These are phyloP conservation scores for Meganola albula DNA, from an alignment of 2,888 invertebrate genomes.

Conservation along the genomic window DNA sequence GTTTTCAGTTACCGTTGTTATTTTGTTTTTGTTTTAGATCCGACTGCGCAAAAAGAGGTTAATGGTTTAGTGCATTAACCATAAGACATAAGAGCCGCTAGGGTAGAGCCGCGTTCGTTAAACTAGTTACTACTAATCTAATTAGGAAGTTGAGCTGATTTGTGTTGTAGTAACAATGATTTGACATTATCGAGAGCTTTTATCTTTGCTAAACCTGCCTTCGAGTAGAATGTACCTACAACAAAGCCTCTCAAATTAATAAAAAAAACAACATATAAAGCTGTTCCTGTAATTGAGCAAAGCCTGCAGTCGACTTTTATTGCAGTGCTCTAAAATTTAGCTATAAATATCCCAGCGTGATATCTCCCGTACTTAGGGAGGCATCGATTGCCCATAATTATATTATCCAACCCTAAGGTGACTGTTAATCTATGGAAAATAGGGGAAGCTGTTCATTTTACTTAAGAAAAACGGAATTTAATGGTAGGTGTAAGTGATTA, in stretches of 20 bases:
- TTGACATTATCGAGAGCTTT: too few relatives aligned
- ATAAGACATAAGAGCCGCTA: too few relatives aligned
- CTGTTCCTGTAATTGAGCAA: slow-evolving; percentile 23
- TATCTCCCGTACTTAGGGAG: slow-evolving; percentile 45
- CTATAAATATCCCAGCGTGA: slow-evolving; percentile 58
- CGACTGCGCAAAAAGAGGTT: too few relatives aligned
- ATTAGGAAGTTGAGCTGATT: too few relatives aligned
- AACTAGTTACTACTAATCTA: too few relatives aligned
- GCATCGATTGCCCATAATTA: slow-evolving; percentile 68
- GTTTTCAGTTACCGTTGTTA: slow-evolving; percentile 46
- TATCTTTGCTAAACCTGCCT: too few relatives aligned
- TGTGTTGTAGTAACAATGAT: too few relatives aligned
- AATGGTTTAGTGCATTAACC: too few relatives aligned
- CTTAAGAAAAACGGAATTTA: slow-evolving; percentile 19
- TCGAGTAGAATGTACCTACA: too few relatives aligned
- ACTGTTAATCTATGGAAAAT: slow-evolving; percentile 51
- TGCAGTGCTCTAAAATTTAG: slow-evolving; percentile 24
- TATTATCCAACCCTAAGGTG: slow-evolving; percentile 58
- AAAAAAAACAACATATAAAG: slow-evolving; percentile 21
- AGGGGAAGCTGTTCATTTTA: slow-evolving; percentile 38
- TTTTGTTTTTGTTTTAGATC: slow-evolving; percentile 54
- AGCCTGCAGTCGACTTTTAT: slow-evolving; percentile 15
- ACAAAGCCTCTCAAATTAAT: slow-evolving; percentile 13
- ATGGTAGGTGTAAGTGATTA: too few relatives aligned
- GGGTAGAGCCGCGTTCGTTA: too few relatives aligned